Base-by-base conservation (phyloP, 92 coral and sea anemone genomes). In the Desmophyllum pertusum region DNA sequence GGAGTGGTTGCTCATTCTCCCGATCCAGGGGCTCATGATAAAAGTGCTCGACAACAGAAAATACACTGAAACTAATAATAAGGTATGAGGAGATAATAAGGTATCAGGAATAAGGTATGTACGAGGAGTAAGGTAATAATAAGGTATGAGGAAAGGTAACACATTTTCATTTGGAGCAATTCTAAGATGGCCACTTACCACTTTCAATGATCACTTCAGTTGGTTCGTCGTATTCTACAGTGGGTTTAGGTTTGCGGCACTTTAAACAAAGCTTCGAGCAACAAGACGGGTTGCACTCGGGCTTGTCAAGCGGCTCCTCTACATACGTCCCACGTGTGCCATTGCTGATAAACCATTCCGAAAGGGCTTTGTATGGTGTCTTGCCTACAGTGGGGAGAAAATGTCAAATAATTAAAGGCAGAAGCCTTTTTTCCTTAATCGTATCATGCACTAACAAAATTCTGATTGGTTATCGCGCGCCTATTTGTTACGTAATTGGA, bases 281-380 rank as follows among this genome's bases (percentile, higher is more conserved):
- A 75, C 99, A 96, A 0, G 99, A 92, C 13, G 99, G 99, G 73
- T 96, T 96, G 46, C 99, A 96, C 2, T 88, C 79, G 9, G 99
- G 97, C 6, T 89, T 94, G 62, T 92, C 92, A 57, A 84, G 48
- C 17, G 99, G 99, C 35, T 84, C 83, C 69, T 96, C 99, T 17
- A 88, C 95, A 79, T 96, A 94, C 0, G 99, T 92, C 46, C 99
- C 98, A 17, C 77, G 73, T 37, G 83, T 85, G 7, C 98, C 98
- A 43, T 88, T 78, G 64, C 94, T 94, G 18, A 85, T 85, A 48
- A 91, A 93, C 98, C 98, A 96, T 72, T 94, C 96, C 11, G 98
- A 88, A 31, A 96, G 70, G 21, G 98, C 98, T 71, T 96, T 89
- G 89, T 96, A 96, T 5, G 98, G 94, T 14, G 98, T 96, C 82